phyloP scores from a whole-genome alignment of 2,797 vertebrate genomes.

The Decapterus maruadsi region DNA sequence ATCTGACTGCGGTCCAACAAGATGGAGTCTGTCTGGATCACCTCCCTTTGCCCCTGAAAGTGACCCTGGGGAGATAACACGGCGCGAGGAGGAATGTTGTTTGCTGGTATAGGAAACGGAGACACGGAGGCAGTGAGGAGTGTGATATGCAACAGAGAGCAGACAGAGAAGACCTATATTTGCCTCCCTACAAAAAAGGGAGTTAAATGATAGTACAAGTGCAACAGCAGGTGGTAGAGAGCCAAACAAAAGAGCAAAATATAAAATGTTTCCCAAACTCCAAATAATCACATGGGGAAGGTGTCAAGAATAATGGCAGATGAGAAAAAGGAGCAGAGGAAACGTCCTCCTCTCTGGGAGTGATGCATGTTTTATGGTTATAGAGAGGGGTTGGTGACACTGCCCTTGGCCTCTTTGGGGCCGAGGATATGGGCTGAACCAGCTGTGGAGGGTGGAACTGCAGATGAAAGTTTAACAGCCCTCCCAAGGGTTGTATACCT shows the following conservation, averaged over 20 bases:
- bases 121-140: constrained; percentile 22
- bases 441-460: constrained; percentile 69
- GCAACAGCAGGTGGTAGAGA: constrained; percentile 22
- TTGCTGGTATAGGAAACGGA: constrained; percentile 44
- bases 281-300: constrained; percentile 31
- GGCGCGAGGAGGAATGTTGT: constrained; percentile 51
- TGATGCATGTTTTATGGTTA: constrained; percentile 70
- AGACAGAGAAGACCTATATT: constrained; percentile 44
- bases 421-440: constrained; percentile 54
- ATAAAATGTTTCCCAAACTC: constrained; percentile 22
- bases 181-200: constrained; percentile 11
- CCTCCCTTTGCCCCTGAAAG: constrained; percentile 54
- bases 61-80: constrained; percentile 67
- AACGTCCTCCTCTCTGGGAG: constrained; percentile 47
- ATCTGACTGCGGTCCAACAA: constrained; percentile 70
- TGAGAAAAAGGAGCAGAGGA: constrained; percentile 33
- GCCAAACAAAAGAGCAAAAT: constrained; percentile 22
- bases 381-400: constrained; percentile 51
- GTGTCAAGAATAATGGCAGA: constrained; percentile 35
- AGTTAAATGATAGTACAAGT: constrained; percentile 33
- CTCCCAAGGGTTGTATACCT: constrained; percentile 57
- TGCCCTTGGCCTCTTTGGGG: constrained; percentile 56
- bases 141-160: constrained; percentile 54
- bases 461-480: constrained; percentile 76
- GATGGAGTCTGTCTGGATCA: constrained; percentile 70